Evolutionary conservation across 2,113 vertebrate genomes (phyloP).

Genomic region (Microtus pennsylvanicus): DNA sequence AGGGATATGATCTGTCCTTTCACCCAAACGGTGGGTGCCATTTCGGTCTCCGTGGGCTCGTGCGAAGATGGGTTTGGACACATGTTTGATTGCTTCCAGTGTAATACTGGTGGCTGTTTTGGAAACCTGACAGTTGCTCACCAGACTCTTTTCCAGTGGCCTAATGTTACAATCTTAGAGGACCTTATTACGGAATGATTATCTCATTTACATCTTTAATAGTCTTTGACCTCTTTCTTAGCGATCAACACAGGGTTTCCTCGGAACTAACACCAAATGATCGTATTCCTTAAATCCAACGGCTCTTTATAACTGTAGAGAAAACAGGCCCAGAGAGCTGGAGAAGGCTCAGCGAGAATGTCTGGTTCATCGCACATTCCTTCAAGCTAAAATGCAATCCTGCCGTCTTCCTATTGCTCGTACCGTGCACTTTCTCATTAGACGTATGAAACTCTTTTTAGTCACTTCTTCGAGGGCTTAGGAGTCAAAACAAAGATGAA

Average conservation of each 20-base stretch:
- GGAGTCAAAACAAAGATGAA: neutral
- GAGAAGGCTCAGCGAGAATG: neutral
- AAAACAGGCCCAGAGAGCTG: neutral
- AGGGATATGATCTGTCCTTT: neutral
- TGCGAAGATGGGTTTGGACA: neutral
- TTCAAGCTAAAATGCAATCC: neutral
- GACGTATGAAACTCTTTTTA: neutral
- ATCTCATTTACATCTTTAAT: slow-evolving; percentile 45
- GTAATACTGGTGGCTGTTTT: slow-evolving; percentile 65
- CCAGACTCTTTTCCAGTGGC: slow-evolving; percentile 67
- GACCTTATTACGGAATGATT: slow-evolving; percentile 55
- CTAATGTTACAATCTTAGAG: slow-evolving; percentile 45
- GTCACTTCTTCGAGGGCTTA: neutral
- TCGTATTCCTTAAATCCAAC: neutral
- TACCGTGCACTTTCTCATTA: neutral
- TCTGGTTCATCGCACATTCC: neutral
- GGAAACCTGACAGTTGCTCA: slow-evolving; percentile 64
- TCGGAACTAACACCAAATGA: neutral
- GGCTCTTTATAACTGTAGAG: neutral
- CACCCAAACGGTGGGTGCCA: neutral
- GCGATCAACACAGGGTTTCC: neutral
- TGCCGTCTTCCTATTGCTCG: neutral
- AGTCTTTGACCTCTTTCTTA: slow-evolving; percentile 47
- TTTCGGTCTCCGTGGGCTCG: neutral
- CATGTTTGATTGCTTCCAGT: neutral